Percentiles rank a stretch among this genome's conserved stretches.
Conservation (phyloP, 2,113 vertebrate species). For the Emydura subglobosa region DNA sequence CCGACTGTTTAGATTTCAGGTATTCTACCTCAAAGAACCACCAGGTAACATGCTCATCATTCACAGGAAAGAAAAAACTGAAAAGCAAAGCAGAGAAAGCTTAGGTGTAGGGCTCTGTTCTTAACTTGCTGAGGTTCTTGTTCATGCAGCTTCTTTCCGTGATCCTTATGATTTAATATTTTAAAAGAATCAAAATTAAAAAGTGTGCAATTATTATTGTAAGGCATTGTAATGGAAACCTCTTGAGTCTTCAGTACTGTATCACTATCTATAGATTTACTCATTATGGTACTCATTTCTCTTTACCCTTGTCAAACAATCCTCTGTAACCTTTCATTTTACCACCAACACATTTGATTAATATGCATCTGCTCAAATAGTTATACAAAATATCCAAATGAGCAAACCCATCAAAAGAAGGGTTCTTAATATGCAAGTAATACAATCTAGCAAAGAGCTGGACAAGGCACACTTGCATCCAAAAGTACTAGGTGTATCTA, state of each 20-base stretch:
- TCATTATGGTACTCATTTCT: not conserved
- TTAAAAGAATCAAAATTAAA: not conserved
- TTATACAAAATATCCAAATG: rapidly evolving
- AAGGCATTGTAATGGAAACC: not conserved
- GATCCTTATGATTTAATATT: not conserved
- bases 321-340: not conserved
- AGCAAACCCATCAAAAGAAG: not conserved
- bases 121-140: not conserved
- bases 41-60: not conserved
- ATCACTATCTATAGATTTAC: not conserved
- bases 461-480: not conserved
- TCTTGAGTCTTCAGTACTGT: not conserved
- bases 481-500: not conserved
- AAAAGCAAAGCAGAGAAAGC: not conserved
- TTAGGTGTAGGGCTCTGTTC: not conserved
- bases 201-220: not conserved
- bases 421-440: not conserved
- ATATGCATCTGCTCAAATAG: not conserved
- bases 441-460: not conserved
- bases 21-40: not conserved
- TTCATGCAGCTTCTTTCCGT: not conserved
- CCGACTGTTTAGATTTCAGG: not conserved
- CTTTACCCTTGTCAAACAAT: rapidly evolving
- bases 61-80: not conserved
- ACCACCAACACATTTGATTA: not conserved